Percentiles rank a stretch among this genome's conserved stretches.
Conservation (phyloP, 2,888 invertebrate genomes). For the Rosalia funebris region DNA sequence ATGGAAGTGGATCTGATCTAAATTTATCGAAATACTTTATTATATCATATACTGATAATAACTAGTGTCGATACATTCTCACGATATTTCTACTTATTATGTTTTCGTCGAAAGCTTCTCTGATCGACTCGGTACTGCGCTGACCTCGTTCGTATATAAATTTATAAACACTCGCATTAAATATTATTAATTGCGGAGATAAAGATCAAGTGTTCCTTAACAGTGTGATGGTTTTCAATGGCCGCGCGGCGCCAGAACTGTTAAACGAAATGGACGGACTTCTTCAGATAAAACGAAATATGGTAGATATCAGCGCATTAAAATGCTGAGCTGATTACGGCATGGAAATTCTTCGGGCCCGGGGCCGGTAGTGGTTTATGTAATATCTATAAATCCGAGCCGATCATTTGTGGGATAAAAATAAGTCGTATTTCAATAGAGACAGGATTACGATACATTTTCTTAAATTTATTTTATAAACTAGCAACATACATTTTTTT, state of each 20-base stretch:
- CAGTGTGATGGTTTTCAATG: constrained; percentile 42
- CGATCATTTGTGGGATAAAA: too few relatives aligned
- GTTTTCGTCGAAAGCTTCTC: neutral
- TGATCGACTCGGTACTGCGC: neutral
- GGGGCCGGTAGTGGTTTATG: neutral
- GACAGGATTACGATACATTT: too few relatives aligned
- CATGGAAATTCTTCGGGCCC: constrained; percentile 4
- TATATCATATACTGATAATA: too few relatives aligned
- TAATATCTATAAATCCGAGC: too few relatives aligned
- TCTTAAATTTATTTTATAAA: too few relatives aligned
- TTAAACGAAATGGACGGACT: constrained; percentile 20
- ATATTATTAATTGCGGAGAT: constrained; percentile 26
- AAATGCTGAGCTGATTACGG: constrained; percentile 14
- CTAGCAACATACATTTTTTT: too few relatives aligned
- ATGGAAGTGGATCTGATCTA: too few relatives aligned
- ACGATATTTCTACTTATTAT: too few relatives aligned
- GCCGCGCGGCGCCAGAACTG: constrained; percentile 39
- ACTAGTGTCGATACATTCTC: too few relatives aligned
- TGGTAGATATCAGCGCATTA: constrained; percentile 27
- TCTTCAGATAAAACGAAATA: constrained; percentile 26
- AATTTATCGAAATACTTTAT: too few relatives aligned
- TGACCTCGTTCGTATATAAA: constrained; percentile 26
- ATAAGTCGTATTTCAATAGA: neutral
- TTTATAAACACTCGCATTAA: constrained; percentile 18
- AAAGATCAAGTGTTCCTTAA: constrained; percentile 25